Evolutionary conservation across 1,140 invertebrate genomes (phyloP), one percentile per base, ranked within the genome.

Genomic region (Eurosta solidaginis): DNA sequence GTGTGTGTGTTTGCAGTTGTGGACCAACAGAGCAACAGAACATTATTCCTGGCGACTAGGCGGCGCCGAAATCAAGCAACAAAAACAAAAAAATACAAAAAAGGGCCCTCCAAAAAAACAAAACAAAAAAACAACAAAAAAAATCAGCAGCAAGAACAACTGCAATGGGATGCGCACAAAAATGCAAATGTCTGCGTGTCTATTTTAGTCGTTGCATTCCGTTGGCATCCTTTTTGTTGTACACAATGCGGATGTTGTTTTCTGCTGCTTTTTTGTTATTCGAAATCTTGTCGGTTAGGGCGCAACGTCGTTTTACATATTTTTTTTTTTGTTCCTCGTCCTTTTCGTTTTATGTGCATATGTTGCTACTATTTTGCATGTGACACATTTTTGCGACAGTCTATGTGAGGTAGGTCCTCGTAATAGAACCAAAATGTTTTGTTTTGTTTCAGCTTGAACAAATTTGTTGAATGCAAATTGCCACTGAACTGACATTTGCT

Each of bases 381-480:
- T 68, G 59, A 20, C 59, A 68, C n/a, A 68, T 68, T 40, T 68
- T 68, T 27, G 7, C 33, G 59, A 12, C 59, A 68, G 59, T 40
- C 29, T n/a, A n/a, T 36, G 9, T 29, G 7, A 29, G 29, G 50
- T 25, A 2, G 10, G 6, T 17, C 14, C 22, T 20, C 50, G 50
- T 17, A n/a, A n/a, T n/a, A n/a, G n/a, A n/a, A n/a, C 33, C 29
- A 27, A 20, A 68, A 17, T 68, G 33, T n/a, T 68, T 68, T 40
- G 59, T 68, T 68, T 68, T 68, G 59, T 68, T 68, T 68, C 59
- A 3, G 40, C n/a, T 68, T 40, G 59, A 40, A 68, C 59, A 68
- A 68, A 68, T 68, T 68, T 68, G 33, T 10, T 20, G 59, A 20
- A 68, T 68, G 33, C 59, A 68, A 68, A 68, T 68, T 68, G 59